These are phyloP conservation scores for Pseudococcus jackbeardsleyi DNA, from an alignment of 2,888 invertebrate species.

Conservation along the genomic window DNA sequence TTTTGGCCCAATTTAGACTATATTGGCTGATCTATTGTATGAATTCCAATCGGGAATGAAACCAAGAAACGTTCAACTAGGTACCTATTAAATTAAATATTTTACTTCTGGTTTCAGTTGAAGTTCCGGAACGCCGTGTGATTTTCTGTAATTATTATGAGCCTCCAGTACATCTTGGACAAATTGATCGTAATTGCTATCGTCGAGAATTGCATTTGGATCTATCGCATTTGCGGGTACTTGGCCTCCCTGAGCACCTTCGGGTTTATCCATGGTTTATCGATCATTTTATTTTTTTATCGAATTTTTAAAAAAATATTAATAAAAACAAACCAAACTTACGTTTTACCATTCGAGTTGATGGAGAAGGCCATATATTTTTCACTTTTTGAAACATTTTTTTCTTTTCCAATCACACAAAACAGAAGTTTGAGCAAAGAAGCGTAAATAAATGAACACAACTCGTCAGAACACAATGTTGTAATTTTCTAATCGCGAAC, in stretches of 20 bases:
- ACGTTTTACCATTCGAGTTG: neutral
- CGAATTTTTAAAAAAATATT: neutral
- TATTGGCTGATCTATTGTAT: slow-evolving; percentile 48
- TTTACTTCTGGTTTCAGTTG: slow-evolving; percentile 54
- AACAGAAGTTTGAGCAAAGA: neutral
- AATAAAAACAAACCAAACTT: slow-evolving; percentile 1
- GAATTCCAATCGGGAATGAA: neutral
- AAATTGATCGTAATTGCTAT: neutral
- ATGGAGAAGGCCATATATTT: slow-evolving; percentile 15
- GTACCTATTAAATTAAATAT: neutral
- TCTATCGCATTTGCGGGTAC: neutral
- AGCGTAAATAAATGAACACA: neutral
- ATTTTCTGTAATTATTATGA: slow-evolving; percentile 64
- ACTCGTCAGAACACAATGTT: neutral
- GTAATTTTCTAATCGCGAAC: slow-evolving; percentile 5
- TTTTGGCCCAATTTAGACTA: slow-evolving; percentile 65
- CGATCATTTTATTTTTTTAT: neutral
- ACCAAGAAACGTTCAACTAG: neutral
- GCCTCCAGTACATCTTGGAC: slow-evolving; percentile 21
- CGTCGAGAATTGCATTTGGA: neutral
- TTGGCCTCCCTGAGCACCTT: slow-evolving; percentile 15
- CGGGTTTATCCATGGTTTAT: neutral
- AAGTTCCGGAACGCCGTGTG: slow-evolving; percentile 57
- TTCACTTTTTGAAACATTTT: neutral
- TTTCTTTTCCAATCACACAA: neutral